Evolutionary conservation across 2,113 vertebrate species (phyloP), one percentile per base, ranked within the genome.

Genomic region (Silurus meridionalis): DNA sequence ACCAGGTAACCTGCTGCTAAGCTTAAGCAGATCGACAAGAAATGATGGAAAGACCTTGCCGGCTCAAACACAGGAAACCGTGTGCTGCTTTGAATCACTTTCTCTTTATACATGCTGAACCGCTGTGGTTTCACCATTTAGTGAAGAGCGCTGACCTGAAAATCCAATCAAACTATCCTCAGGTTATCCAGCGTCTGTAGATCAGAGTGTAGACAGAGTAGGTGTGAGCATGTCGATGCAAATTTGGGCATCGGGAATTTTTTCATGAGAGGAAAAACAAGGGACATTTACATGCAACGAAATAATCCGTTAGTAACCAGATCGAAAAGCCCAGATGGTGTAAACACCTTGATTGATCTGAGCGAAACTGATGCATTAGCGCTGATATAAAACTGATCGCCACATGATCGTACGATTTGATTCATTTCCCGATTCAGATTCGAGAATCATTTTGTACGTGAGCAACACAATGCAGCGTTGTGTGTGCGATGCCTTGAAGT

Each of bases 121-220:
- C 23, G 78, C 57, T 80, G 4, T 80, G 6, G 4, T 80, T 57
- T 80, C 55, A 80, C 28, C 25, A 0, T 61, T 23, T 61, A 48
- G 10, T 80, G 28, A 80, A 10, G 37, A 1, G 13, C 1, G 21
- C 57, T 61, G 78, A 61, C 28, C 21, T 80, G 78, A 61, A 80
- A 57, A 80, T 61, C 78, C 28, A 8, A 80, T 61, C 57, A 28
- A 52, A 37, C 13, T 61, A 60, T 80, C 28, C 78, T 80, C 78
- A 80, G 78, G 78, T 80, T 61, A 61, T 23, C 78, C 58, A 61
- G 17, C 10, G 75, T 58, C 48, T 57, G 53, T 53, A 79, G 53
- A 17, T 79, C n/a, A 28, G 14, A 19, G 53, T 37, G 37, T 37
- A 37, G 37, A 37, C 14, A 15, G 53, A 19, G 50, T 0, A 25